Base-by-base conservation (phyloP, 2,888 invertebrate genomes). In the Parnassius smintheus region DNA sequence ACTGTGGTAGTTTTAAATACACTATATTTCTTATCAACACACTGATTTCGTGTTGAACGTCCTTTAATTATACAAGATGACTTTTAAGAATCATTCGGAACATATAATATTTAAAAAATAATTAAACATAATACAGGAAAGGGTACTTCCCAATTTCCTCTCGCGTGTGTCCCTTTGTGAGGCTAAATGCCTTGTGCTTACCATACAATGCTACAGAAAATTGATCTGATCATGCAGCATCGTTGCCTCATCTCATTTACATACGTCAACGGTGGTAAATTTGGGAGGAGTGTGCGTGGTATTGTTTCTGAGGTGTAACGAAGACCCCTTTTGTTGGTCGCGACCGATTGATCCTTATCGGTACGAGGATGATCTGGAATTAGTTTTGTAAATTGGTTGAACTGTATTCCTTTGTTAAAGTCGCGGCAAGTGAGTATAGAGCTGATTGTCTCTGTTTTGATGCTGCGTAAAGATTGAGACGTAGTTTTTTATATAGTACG, bases 191-290 rank as follows among this genome's bases (percentile, higher is more conserved):
- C 63, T 64, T 71, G 55, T 70, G 70, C 75, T 78, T 78, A 76
- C 65, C 77, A 77, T 77, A 78, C 77, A 78, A 78, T 77, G 74
- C 67, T 51, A 63, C 57, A 55, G 68, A 58, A 72, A 75, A 76
- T 76, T 77, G 76, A 76, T 76, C 71, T 66, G 72, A 70, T 69
- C 61, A 68, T 70, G 66, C 66, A 73, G 69, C 70, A 70, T 56
- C 62, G 18, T 52, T 7, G 44, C 2, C 42, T 42, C 45, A 50
- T 9, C 25, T 67, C 72, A 72, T 73, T 70, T 71, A 68, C 75
- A 75, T 74, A 68, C 66, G 68, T 73, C 73, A 72, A 70, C 72
- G 70, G 67, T 65, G 72, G 70, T 75, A 71, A 70, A 74, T 75
- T 73, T 68, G 68, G 69, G 67, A 71, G 71, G 72, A 70, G 75